Percentiles rank a stretch among this genome's conserved stretches.
Evolutionary conservation across 1,140 invertebrate genomes (phyloP).

Genomic region (Diachasmimorpha longicaudata): DNA sequence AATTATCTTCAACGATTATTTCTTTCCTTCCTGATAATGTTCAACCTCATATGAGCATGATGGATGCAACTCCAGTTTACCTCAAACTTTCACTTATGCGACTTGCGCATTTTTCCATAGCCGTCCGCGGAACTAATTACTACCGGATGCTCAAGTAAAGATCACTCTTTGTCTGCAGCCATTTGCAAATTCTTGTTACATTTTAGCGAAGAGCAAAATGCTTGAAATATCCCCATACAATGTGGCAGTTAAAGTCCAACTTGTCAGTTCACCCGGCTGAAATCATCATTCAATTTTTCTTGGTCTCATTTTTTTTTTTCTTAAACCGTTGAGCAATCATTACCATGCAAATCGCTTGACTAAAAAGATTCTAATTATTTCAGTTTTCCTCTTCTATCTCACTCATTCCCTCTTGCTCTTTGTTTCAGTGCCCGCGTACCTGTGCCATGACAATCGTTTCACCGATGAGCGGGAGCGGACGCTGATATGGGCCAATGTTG

Average conservation of each 20-base stretch:
- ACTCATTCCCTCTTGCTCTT: background rate
- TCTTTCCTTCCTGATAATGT: conserved; percentile 5
- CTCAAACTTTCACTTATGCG: conserved; percentile 25
- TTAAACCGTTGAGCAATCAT: background rate
- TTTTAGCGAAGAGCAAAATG: background rate
- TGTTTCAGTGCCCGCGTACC: conserved; percentile 21
- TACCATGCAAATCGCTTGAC: background rate
- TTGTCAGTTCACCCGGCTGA: background rate
- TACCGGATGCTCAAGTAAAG: conserved; percentile 26
- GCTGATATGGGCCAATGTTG: conserved; percentile 33
- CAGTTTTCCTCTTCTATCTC: conserved; percentile 4
- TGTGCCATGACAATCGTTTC: conserved; percentile 36
- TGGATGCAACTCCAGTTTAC: conserved; percentile 3
- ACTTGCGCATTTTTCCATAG: conserved; percentile 27
- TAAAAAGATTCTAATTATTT: conserved; percentile 3
- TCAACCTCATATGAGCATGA: background rate
- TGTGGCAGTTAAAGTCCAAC: background rate
- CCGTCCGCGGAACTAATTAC: conserved; percentile 31
- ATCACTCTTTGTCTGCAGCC: conserved; percentile 24
- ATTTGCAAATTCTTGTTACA: conserved; percentile 7
- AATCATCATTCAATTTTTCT: conserved; percentile 1
- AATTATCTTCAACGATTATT: background rate
- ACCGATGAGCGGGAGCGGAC: conserved; percentile 37
- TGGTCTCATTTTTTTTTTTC: background rate
- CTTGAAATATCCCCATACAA: background rate